Evolutionary conservation across 2,888 invertebrate species (phyloP).

Genomic region (Ophion slaviceki): DNA sequence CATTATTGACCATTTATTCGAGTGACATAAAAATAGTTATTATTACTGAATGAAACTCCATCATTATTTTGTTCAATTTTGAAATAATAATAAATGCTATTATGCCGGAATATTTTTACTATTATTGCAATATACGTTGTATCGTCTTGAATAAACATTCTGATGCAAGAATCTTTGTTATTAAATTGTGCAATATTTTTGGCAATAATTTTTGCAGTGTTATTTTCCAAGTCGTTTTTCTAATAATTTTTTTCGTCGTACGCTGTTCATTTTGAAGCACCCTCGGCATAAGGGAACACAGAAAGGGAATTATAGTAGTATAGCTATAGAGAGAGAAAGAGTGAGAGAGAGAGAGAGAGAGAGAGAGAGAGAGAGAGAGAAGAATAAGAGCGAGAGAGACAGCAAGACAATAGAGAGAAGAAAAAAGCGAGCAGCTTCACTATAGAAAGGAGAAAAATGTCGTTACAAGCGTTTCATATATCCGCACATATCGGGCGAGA

Average conservation of each 20-base stretch:
- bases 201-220: no score
- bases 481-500: slow-evolving; percentile 51
- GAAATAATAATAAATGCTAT: no score
- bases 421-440: slow-evolving; percentile 18
- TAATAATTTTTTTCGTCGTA: background rate
- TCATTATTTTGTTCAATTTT: no score
- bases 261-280: background rate
- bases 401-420: slow-evolving; percentile 18
- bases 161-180: no score
- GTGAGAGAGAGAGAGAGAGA: background rate
- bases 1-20: no score
- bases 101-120: no score
- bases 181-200: no score
- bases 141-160: no score
- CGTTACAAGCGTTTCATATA: slow-evolving; percentile 54
- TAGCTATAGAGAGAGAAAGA: background rate
- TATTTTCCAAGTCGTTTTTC: background rate
- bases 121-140: no score
- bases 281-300: slow-evolving; percentile 6
- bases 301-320: background rate
- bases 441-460: slow-evolving; percentile 52
- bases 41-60: no score
- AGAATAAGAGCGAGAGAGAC: slow-evolving; percentile 21
- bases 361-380: slow-evolving; percentile 17
- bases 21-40: no score